Conservation (phyloP, 2,113 vertebrate species). For the Pedetes capensis region DNA sequence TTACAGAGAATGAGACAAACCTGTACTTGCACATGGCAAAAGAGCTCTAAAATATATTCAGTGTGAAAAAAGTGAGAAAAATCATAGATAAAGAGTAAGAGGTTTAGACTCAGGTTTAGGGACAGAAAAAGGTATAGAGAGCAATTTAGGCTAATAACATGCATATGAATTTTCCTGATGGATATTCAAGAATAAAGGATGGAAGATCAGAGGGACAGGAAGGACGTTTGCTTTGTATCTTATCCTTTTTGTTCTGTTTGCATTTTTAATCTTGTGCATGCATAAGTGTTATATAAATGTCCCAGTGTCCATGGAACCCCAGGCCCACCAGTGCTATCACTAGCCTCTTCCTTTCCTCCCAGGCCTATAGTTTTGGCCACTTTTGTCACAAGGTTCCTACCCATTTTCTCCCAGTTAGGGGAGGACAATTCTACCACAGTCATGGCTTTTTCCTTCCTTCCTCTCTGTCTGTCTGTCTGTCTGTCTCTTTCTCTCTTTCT, state of each 20-base stretch:
- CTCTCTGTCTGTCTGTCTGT: too few relatives aligned
- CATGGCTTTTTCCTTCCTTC: slow-evolving; percentile 4
- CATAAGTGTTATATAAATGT: neutral
- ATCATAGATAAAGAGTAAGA: neutral
- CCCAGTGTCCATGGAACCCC: neutral
- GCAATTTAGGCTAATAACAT: neutral
- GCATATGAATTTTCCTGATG: neutral
- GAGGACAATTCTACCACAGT: neutral
- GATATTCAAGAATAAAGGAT: neutral
- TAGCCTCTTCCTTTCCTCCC: neutral
- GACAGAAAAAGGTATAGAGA: neutral
- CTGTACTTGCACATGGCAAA: neutral
- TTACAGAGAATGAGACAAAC: neutral
- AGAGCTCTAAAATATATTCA: neutral
- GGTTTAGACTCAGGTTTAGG: neutral
- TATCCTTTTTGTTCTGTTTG: neutral
- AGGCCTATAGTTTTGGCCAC: neutral
- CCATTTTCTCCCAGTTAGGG: neutral
- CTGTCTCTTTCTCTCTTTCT: too few relatives aligned
- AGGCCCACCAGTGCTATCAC: neutral
- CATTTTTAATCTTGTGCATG: neutral
- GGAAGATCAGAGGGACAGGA: neutral
- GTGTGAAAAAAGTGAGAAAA: neutral
- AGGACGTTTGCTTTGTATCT: neutral
- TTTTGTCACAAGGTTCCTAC: neutral